These are phyloP conservation scores for Phasia obesa DNA, from an alignment of 2,888 invertebrate species.

Conservation along the genomic window DNA sequence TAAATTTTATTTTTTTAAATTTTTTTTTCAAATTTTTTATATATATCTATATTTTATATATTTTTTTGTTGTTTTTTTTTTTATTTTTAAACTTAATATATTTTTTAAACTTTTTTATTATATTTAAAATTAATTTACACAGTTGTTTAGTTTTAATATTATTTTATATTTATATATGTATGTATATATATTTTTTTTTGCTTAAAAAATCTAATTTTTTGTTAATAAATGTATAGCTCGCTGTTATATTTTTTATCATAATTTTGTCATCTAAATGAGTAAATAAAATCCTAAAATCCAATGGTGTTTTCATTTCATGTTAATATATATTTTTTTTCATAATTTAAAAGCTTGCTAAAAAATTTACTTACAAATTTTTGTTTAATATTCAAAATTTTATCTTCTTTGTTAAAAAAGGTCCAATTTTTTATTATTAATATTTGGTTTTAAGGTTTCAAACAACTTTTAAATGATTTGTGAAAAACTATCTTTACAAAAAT, in stretches of 20 bases:
- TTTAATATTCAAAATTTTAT: neutral
- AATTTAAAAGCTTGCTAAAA: conserved; percentile 64
- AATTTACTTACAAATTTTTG: conserved; percentile 7
- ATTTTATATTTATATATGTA: neutral
- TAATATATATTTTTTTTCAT: conserved; percentile 5
- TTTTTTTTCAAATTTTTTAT: conserved; percentile 42
- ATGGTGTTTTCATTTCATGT: conserved; percentile 56
- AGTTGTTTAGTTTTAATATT: conserved; percentile 58
- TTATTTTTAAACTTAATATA: conserved; percentile 74
- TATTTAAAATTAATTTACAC: conserved; percentile 67
- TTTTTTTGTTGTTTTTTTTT: conserved; percentile 42
- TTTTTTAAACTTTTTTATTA: conserved; percentile 57
- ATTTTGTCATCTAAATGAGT: conserved; percentile 52
- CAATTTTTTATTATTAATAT: too few relatives aligned
- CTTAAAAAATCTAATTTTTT: conserved; percentile 46
- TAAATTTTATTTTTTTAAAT: conserved; percentile 28
- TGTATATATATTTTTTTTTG: conserved; percentile 38
- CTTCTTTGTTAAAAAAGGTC: too few relatives aligned
- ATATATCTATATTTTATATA: conserved; percentile 44
- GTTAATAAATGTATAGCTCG: conserved; percentile 66
- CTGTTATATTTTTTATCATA: conserved; percentile 37
- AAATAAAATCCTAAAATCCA: conserved; percentile 52
- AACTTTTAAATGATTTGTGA: too few relatives aligned
- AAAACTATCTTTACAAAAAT: too few relatives aligned
- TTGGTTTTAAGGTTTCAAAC: too few relatives aligned